Evolutionary conservation across 2,888 invertebrate genomes (phyloP).

Genomic region (Standfussiana lucernea): DNA sequence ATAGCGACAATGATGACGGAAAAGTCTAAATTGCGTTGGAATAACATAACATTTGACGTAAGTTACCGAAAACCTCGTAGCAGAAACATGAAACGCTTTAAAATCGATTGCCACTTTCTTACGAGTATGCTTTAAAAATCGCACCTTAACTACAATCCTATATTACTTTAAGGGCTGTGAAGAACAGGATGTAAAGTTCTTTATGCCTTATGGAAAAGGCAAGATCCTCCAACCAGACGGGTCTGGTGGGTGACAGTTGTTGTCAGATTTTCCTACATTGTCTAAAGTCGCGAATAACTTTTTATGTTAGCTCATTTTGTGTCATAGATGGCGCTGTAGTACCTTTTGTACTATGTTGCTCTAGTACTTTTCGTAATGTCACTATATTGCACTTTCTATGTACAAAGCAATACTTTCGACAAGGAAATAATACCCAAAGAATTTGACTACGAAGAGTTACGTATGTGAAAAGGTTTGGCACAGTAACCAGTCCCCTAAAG

Average conservation of each 20-base stretch:
- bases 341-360: too few relatives aligned
- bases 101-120: neutral
- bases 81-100: neutral
- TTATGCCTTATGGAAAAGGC: too few relatives aligned
- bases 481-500: constrained; percentile 13
- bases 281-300: too few relatives aligned
- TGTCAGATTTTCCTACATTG: too few relatives aligned
- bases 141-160: too few relatives aligned
- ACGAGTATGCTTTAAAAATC: neutral
- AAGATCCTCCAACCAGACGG: too few relatives aligned
- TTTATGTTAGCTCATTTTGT: too few relatives aligned
- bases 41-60: neutral
- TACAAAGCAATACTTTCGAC: neutral
- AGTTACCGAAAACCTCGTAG: neutral
- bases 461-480: constrained; percentile 13
- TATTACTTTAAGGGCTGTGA: neutral
- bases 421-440: neutral
- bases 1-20: too few relatives aligned
- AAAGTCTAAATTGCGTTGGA: neutral
- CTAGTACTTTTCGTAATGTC: too few relatives aligned
- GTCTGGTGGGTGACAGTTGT: too few relatives aligned
- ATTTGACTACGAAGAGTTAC: constrained; percentile 18
- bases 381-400: neutral
- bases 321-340: too few relatives aligned
- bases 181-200: too few relatives aligned